phyloP scores from a whole-genome alignment of 2,113 vertebrate genomes.

The Puffinus mauretanicus region DNA sequence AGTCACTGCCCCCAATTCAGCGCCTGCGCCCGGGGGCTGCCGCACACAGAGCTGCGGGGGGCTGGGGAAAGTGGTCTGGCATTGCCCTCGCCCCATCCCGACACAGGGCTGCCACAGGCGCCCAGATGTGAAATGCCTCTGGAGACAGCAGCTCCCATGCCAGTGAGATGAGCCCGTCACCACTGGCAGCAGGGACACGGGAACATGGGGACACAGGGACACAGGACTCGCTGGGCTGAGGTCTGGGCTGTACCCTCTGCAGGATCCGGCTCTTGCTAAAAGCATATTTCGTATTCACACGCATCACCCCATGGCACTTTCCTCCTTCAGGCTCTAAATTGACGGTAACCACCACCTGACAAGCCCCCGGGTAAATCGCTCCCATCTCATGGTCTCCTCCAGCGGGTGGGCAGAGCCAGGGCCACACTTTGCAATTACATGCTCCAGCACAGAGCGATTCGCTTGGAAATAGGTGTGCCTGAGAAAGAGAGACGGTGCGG shows the following conservation, averaged over 20 bases:
- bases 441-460: neutral
- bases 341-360: neutral
- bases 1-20: neutral
- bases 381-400: neutral
- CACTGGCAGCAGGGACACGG: neutral
- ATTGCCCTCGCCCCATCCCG: accelerated
- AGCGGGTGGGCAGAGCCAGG: neutral
- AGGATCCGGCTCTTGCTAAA: neutral
- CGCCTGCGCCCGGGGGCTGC: accelerated
- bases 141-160: neutral
- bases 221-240: neutral
- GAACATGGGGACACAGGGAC: neutral
- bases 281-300: neutral
- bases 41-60: neutral
- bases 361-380: accelerated
- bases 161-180: neutral
- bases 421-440: neutral
- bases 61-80: neutral
- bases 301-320: accelerated
- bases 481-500: neutral
- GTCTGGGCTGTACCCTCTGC: neutral
- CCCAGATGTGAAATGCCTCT: neutral
- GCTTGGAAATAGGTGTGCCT: neutral
- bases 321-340: neutral
- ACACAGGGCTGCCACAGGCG: accelerated